Conservation (phyloP, 92 coral and sea anemone genomes). For the Siderastrea siderea region DNA sequence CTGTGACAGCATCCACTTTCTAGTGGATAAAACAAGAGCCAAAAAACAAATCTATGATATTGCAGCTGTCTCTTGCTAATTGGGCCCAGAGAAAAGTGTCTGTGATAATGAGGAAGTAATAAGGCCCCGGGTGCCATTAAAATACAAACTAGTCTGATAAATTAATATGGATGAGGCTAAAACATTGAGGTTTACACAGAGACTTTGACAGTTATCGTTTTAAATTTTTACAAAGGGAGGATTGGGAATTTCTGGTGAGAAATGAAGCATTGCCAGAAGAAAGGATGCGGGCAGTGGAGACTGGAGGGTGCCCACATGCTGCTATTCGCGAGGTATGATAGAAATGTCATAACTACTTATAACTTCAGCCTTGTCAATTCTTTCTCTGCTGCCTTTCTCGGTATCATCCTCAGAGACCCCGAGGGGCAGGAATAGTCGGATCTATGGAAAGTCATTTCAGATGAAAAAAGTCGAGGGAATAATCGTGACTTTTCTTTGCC, state of each 20-base stretch:
- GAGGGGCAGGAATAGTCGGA: no score
- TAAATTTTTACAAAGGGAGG: slow-evolving; percentile 55
- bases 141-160: no score
- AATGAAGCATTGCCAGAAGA: slow-evolving; percentile 81
- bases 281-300: slow-evolving; percentile 79
- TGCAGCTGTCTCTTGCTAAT: not conserved
- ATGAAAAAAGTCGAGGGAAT: no score
- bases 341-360: not conserved
- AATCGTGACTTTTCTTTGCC: no score
- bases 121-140: no score
- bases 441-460: no score
- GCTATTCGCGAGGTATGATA: slow-evolving; percentile 76
- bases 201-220: not conserved
- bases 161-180: not conserved
- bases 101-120: not conserved
- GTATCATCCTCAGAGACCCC: no score
- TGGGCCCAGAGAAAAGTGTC: not conserved
- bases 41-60: no score
- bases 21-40: no score
- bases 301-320: slow-evolving; percentile 86
- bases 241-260: slow-evolving; percentile 81
- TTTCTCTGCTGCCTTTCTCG: not conserved
- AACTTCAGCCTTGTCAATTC: no score
- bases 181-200: no score
- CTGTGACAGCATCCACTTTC: no score